phyloP scores from a whole-genome alignment of 2,888 invertebrate genomes.

The Andrena trimmerana region DNA sequence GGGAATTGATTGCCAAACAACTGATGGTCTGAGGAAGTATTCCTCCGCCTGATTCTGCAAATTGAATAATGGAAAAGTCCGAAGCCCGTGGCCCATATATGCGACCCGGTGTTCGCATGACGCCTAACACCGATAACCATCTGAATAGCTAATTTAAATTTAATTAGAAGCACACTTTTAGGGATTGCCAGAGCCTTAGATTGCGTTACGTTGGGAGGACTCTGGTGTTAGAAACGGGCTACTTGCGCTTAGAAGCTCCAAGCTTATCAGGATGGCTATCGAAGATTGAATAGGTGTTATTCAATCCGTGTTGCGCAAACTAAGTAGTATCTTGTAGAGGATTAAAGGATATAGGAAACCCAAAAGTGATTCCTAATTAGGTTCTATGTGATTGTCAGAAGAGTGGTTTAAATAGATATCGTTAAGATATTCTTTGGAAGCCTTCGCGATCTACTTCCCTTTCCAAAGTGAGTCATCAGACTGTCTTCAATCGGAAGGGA shows the following conservation, averaged over 20 bases:
- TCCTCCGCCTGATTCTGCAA: background rate
- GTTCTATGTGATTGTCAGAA: no score
- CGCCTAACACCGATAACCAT: slow-evolving; percentile 65
- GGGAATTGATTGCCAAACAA: background rate
- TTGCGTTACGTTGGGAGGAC: slow-evolving; percentile 49
- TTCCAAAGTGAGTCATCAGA: background rate
- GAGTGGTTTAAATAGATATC: no score
- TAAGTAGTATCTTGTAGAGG: no score
- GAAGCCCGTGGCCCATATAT: slow-evolving; percentile 77
- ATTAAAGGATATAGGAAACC: no score
- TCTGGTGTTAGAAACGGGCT: slow-evolving; percentile 14
- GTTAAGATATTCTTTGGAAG: background rate
- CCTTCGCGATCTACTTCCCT: background rate
- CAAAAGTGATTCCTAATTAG: no score
- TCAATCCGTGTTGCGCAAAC: no score
- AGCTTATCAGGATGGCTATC: background rate
- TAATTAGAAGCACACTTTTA: slow-evolving; percentile 59
- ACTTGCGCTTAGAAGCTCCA: background rate
- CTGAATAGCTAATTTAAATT: slow-evolving; percentile 61
- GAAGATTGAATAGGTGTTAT: no score
- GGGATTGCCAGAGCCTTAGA: slow-evolving; percentile 58
- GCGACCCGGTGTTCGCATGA: slow-evolving; percentile 62
- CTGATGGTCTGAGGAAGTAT: background rate
- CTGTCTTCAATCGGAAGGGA: slow-evolving; percentile 21
- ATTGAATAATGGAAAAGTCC: slow-evolving; percentile 35